phyloP scores from a whole-genome alignment of 1,140 invertebrate genomes.

The Drosophila tristis region DNA sequence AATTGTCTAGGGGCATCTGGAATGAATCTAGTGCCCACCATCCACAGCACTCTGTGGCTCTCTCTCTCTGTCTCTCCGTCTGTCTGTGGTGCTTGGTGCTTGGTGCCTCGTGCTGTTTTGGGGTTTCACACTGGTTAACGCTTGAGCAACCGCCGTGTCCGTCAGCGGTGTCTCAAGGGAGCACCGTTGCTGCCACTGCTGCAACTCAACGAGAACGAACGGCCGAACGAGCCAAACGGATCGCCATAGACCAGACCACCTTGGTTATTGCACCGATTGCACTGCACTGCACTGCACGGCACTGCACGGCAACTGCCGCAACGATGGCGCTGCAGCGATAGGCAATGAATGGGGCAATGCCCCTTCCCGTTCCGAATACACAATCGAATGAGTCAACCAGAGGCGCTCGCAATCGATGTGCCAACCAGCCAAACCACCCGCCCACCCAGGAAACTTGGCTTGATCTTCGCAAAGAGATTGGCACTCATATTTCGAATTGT shows the following conservation, averaged over 20 bases:
- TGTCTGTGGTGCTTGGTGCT: neutral
- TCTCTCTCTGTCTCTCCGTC: too few species aligned
- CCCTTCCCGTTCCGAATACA: neutral
- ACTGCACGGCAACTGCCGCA: constrained; percentile 2
- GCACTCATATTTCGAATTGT: too few species aligned
- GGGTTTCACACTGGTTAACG: constrained; percentile 23
- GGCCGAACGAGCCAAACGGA: constrained; percentile 25
- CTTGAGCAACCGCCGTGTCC: constrained; percentile 48
- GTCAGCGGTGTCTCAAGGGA: constrained; percentile 40
- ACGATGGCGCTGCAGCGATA: constrained; percentile 13
- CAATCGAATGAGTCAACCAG: constrained; percentile 40
- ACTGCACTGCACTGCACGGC: neutral
- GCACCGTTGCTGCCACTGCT: constrained; percentile 27
- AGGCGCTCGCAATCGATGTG: constrained; percentile 50
- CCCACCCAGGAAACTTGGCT: constrained; percentile 26
- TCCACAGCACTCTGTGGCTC: too few species aligned
- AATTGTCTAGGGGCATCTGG: too few species aligned
- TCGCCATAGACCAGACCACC: constrained; percentile 46
- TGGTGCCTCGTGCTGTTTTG: neutral
- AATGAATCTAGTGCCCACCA: too few species aligned
- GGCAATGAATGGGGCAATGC: constrained; percentile 38
- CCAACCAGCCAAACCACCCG: constrained; percentile 14
- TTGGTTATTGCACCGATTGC: constrained; percentile 45
- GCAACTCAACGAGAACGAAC: constrained; percentile 68
- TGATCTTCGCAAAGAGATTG: constrained; percentile 37